Percentiles rank a stretch among this genome's conserved stretches.
Conservation (phyloP, 2,797 vertebrate genomes). For the Atherinosoma microstoma region DNA sequence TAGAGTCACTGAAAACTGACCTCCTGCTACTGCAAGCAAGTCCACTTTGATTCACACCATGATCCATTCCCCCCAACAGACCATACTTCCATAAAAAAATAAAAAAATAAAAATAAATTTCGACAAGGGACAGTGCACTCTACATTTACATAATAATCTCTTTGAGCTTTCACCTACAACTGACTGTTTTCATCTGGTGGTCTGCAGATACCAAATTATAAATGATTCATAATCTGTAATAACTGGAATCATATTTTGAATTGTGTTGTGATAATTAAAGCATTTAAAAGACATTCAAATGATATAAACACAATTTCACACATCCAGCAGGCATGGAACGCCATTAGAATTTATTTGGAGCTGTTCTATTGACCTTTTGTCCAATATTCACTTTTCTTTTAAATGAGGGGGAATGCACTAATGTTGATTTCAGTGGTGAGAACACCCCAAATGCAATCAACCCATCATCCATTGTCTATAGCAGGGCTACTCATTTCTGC, state of each 20-base stretch:
- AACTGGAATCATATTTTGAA: not conserved
- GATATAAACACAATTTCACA: not conserved
- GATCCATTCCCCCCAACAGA: conserved; percentile 16
- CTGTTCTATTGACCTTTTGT: conserved; percentile 8
- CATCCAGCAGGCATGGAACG: conserved; percentile 1
- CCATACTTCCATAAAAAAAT: not conserved
- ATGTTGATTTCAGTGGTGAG: not conserved
- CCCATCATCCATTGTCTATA: not conserved
- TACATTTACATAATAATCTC: not conserved
- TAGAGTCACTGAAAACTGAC: conserved; percentile 49
- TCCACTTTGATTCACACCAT: conserved; percentile 28
- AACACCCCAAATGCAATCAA: not conserved
- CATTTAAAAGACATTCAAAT: not conserved
- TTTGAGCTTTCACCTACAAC: not conserved
- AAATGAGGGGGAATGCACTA: not conserved
- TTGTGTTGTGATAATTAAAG: conserved; percentile 8
- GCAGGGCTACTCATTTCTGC: too few species aligned
- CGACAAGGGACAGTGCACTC: not conserved
- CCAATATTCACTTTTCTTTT: not conserved
- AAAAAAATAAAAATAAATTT: not conserved
- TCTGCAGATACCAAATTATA: not conserved
- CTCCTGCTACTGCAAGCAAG: conserved; percentile 36
- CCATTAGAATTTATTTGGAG: not conserved
- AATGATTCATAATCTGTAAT: not conserved
- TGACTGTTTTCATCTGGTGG: not conserved